A percentile compares a stretch with the other conserved stretches of the same genome.
phyloP scores from a whole-genome alignment of 2,888 invertebrate species.

The Tachina lurida region DNA sequence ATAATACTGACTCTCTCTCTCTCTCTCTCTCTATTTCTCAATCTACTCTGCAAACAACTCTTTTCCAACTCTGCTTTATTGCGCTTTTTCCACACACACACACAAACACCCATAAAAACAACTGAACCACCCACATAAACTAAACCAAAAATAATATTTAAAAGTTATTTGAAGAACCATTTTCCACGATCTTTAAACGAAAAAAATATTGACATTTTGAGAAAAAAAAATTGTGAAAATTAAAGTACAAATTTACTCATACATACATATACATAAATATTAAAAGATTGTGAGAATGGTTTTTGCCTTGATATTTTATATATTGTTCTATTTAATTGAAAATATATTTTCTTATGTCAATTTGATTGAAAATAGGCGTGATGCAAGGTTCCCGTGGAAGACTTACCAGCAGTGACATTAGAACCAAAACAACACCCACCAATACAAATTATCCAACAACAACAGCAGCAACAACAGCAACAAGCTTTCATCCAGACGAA shows the following conservation, averaged over 20 bases:
- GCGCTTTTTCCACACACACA: conserved; percentile 50
- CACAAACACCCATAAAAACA: conserved; percentile 10
- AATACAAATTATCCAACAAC: conserved; percentile 57
- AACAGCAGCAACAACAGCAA: conserved; percentile 64
- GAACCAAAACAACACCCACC: conserved; percentile 67
- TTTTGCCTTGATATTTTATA: not conserved
- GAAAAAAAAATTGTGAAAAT: not conserved
- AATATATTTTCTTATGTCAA: conserved; percentile 12
- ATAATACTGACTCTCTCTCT: not conserved
- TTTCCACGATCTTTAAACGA: conserved; percentile 32
- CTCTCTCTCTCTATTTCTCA: not conserved
- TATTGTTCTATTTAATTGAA: not conserved
- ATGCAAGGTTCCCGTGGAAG: conserved; percentile 81
- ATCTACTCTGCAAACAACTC: conserved; percentile 17
- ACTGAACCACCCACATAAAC: conserved; percentile 34
- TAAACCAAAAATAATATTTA: conserved; percentile 19
- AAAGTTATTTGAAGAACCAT: conserved; percentile 22
- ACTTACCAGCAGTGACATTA: conserved; percentile 60
- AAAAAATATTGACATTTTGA: conserved; percentile 2
- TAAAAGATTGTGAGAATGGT: conserved; percentile 19
- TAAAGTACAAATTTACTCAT: no score
- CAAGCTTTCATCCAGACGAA: conserved; percentile 75
- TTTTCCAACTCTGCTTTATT: conserved; percentile 46
- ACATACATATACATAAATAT: no score
- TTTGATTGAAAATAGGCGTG: conserved; percentile 83